A percentile compares a stretch with the other conserved stretches of the same genome.
These are phyloP conservation scores for Odontamblyopus rebecca DNA, from an alignment of 2,797 vertebrate species.

Conservation along the genomic window DNA sequence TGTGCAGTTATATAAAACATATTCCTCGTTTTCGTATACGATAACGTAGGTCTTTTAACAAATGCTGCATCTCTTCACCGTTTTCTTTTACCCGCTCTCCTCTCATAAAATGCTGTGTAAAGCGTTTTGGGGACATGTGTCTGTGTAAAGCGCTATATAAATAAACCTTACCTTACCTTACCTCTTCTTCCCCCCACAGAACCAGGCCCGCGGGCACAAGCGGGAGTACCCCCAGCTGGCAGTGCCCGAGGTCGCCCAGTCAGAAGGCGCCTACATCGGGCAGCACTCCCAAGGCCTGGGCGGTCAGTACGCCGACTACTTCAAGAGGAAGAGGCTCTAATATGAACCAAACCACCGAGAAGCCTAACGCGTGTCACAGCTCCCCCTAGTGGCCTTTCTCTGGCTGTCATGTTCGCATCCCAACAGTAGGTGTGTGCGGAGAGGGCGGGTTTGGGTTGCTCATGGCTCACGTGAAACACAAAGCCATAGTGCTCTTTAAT, in stretches of 20 bases:
- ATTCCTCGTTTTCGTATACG: too few species aligned
- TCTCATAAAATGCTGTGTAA: too few species aligned
- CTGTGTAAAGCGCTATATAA: too few species aligned
- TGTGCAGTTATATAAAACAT: too few species aligned
- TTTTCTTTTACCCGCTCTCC: too few species aligned
- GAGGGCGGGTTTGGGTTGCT: constrained; percentile 42
- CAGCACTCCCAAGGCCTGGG: constrained; percentile 85
- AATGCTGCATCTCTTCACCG: too few species aligned
- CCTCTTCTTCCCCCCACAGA: constrained; percentile 53
- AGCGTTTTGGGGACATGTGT: too few species aligned
- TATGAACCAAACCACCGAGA: constrained; percentile 49
- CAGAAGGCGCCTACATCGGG: constrained; percentile 78
- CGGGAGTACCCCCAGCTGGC: constrained; percentile 86
- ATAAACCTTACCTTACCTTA: too few species aligned
- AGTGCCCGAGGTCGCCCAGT: constrained; percentile 80
- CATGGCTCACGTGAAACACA: constrained; percentile 63
- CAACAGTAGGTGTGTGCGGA: constrained; percentile 35
- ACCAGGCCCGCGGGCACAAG: constrained; percentile 86
- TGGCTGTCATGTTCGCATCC: constrained; percentile 61
- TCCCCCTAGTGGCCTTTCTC: constrained; percentile 71
- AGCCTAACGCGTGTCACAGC: constrained; percentile 55
- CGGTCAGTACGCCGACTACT: constrained; percentile 85
- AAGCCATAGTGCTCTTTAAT: constrained; percentile 70
- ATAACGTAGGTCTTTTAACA: too few species aligned
- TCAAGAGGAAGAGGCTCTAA: constrained; percentile 94